Evolutionary conservation across 2,888 invertebrate species (phyloP).

Genomic region (Drosophila infuscata): DNA sequence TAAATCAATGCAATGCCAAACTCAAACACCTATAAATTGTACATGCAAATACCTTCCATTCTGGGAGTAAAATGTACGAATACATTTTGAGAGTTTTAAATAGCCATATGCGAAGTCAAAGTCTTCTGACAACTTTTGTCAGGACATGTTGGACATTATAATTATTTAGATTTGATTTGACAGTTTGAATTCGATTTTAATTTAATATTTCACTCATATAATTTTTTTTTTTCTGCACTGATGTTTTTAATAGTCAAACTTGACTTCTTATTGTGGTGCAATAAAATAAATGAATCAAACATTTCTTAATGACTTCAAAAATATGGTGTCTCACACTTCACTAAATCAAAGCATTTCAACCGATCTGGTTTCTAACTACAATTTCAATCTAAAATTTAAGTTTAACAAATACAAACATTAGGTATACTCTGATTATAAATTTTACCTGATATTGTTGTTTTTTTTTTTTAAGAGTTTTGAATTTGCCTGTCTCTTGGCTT

Average conservation of each 20-base stretch:
- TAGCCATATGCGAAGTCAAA: not conserved
- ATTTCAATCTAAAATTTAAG: not conserved
- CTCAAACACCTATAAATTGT: conserved; percentile 34
- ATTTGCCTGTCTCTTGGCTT: not conserved
- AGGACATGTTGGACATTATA: not conserved
- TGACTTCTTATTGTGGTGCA: not conserved
- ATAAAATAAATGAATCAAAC: not conserved
- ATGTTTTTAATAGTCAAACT: not conserved
- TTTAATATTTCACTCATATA: not conserved
- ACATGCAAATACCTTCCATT: conserved; percentile 72
- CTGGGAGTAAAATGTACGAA: conserved; percentile 78
- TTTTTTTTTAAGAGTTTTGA: not conserved
- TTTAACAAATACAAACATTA: not conserved
- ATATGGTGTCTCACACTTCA: not conserved
- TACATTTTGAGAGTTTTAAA: conserved; percentile 1
- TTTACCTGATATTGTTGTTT: not conserved
- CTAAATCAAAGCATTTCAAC: not conserved
- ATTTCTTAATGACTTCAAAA: not conserved
- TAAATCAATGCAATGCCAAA: conserved; percentile 74
- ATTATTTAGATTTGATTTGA: not conserved
- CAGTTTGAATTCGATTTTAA: not conserved
- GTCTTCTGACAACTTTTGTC: not conserved
- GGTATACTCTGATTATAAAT: not conserved
- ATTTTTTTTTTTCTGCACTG: not conserved
- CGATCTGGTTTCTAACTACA: conserved; percentile 5